These are phyloP conservation scores for Drosophila parvula DNA, from an alignment of 1,140 invertebrate genomes.

Conservation along the genomic window DNA sequence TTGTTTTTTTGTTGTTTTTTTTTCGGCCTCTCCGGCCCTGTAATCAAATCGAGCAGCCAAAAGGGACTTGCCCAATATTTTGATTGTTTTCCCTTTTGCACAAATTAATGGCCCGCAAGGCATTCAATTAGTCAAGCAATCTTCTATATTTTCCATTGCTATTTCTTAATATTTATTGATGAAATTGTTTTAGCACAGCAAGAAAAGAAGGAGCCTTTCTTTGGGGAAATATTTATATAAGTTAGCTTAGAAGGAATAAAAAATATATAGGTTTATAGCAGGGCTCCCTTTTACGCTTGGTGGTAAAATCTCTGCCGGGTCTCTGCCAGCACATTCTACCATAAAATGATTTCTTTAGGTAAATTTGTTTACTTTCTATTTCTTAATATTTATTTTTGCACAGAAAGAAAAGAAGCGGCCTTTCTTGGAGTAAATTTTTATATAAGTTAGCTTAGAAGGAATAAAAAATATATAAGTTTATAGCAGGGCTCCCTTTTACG, in stretches of 20 bases:
- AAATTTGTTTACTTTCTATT: too few species aligned
- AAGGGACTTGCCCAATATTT: constrained; percentile 43
- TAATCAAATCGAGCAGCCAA: constrained; percentile 55
- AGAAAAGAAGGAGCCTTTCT: not conserved
- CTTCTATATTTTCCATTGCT: constrained; percentile 17
- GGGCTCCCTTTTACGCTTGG: too few species aligned
- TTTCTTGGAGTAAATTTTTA: too few species aligned
- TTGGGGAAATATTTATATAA: too few species aligned
- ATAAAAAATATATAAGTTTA: too few species aligned
- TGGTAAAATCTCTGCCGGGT: too few species aligned
- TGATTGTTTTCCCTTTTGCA: constrained; percentile 48
- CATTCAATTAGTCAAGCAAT: constrained; percentile 58
- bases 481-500: too few species aligned
- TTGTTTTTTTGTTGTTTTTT: constrained; percentile 5
- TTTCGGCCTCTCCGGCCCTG: constrained; percentile 6
- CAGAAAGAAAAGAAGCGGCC: not conserved
- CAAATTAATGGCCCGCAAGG: constrained; percentile 40
- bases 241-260: too few species aligned
- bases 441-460: too few species aligned
- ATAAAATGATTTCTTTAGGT: too few species aligned
- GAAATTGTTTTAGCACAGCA: constrained; percentile 7
- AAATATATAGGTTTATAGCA: too few species aligned
- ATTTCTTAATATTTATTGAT: constrained; percentile 37
- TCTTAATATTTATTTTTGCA: constrained; percentile 23
- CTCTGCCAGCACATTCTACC: too few species aligned